Evolutionary conservation across 2,113 vertebrate species (phyloP).

Genomic region (Grallaria varia): DNA sequence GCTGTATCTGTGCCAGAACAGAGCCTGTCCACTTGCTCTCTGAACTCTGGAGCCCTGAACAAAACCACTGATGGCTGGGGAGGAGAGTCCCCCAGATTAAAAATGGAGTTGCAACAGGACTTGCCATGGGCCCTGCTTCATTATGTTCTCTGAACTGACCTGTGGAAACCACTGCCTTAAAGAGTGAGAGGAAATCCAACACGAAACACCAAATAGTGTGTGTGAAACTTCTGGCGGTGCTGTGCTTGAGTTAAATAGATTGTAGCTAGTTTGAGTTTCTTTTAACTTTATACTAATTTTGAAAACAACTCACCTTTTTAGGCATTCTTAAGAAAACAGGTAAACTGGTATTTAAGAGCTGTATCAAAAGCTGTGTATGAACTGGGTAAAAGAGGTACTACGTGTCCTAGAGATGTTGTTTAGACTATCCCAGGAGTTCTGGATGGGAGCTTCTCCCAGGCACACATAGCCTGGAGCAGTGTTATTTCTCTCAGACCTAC

Average conservation of each 20-base stretch:
- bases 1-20: constrained; percentile 69
- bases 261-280: constrained; percentile 74
- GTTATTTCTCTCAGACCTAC: neutral
- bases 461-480: neutral
- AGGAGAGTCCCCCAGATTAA: constrained; percentile 39
- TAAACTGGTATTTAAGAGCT: constrained; percentile 22
- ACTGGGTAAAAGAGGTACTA: neutral
- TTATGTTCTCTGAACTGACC: constrained; percentile 76
- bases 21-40: constrained; percentile 32
- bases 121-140: constrained; percentile 74
- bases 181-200: constrained; percentile 80
- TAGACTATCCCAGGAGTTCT: neutral
- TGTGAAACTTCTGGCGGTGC: constrained; percentile 78
- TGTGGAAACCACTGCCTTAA: constrained; percentile 97
- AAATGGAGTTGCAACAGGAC: constrained; percentile 66
- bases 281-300: constrained; percentile 79
- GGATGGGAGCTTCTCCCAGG: neutral
- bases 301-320: constrained; percentile 69
- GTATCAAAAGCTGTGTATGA: constrained; percentile 38
- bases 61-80: constrained; percentile 70
- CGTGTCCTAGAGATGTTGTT: neutral
- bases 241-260: constrained; percentile 75
- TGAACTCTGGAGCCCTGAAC: constrained; percentile 76
- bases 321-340: constrained; percentile 65
- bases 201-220: constrained; percentile 80